Evolutionary conservation across 2,797 vertebrate species (phyloP), one percentile per base, ranked within the genome.

Genomic region (Myotis pilosus): DNA sequence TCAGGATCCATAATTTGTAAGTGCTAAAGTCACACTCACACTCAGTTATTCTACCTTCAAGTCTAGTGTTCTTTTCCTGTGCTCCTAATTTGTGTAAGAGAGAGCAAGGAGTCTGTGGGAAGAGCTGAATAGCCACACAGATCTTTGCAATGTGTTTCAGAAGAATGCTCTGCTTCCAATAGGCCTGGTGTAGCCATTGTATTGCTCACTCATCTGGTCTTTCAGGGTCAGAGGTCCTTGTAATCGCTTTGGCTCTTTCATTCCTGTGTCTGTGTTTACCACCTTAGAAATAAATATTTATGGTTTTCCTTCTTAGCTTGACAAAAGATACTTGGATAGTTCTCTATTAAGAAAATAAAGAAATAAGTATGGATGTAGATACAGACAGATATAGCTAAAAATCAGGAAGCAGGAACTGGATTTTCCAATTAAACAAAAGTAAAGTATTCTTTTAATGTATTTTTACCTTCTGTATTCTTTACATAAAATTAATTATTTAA

Each of bases 391-490:
- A 49, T 20, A 64, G 44, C 30, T 36, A 28, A 86, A 93, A 75
- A 30, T 19, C 33, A 84, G 23, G n/a, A 16, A 53, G 2, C 2
- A 81, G 41, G 28, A 80, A 49, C 4, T 68, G 30, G 10, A 66
- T 74, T 94, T 92, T 91, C 15, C 25, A 92, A 38, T 81, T 66
- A 30, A 44, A 81, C 4, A 84, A 89, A 80, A 78, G 22, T 66
- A 91, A 23, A 78, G 28, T 74, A 28, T 9, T 86, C 76, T 76
- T 92, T 69, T 20, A 53, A 38, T 72, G 33, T 66, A 15, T 49
- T 44, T 72, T 74, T 91, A 74, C 6, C 11, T 78, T 84, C 33
- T 83, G 8, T 38, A 10, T 76, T 69, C 25, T 80, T 84, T 81
- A 78, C 3, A 11, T 55, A 89, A 95, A 55, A 78, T 60, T 4